phyloP scores from a whole-genome alignment of 2,888 invertebrate genomes.

The Gonocerus acuteangulatus region DNA sequence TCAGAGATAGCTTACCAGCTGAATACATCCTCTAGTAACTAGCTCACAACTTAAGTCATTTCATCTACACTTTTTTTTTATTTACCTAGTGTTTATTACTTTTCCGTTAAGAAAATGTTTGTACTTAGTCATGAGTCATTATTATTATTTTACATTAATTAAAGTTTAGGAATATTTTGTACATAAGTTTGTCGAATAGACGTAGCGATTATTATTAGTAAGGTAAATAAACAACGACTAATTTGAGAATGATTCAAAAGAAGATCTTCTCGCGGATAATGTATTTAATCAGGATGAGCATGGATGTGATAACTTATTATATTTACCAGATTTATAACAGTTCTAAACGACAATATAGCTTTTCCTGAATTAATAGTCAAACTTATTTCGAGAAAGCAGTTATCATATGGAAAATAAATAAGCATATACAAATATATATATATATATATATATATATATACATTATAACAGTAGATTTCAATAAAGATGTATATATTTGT shows the following conservation, averaged over 20 bases:
- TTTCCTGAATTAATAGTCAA: background rate
- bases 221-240: background rate
- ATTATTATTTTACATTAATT: no score
- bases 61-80: no score
- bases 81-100: no score
- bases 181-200: background rate
- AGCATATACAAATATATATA: conserved; percentile 2
- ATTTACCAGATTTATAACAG: background rate
- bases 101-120: no score
- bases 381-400: background rate
- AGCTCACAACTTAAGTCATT: no score
- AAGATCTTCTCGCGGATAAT: background rate
- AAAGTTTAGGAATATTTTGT: background rate
- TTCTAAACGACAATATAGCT: conserved; percentile 17
- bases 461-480: background rate
- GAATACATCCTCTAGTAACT: no score
- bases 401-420: background rate
- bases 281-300: conserved; percentile 2
- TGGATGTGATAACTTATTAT: conserved; percentile 10
- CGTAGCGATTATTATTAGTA: background rate
- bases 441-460: no score
- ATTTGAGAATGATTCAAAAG: background rate
- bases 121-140: no score
- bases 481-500: conserved; percentile 6
- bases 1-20: background rate